Evolutionary conservation across 2,113 vertebrate genomes (phyloP).

Genomic region (Onychostruthus taczanowskii): DNA sequence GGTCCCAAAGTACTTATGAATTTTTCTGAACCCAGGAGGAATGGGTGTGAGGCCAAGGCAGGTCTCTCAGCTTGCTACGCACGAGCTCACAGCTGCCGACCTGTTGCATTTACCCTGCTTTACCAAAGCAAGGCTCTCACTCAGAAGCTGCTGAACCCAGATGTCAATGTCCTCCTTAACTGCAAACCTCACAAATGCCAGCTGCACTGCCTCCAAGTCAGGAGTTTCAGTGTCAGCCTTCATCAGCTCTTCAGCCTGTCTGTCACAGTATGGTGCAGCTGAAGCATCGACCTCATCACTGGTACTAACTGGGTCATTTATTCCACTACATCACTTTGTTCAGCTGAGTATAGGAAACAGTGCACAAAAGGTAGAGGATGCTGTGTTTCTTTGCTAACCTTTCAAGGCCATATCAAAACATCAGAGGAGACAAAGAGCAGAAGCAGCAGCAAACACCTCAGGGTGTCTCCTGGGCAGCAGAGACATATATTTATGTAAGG

Average conservation of each 20-base stretch:
- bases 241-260: neutral
- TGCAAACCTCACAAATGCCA: neutral
- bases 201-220: neutral
- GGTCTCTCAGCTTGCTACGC: neutral
- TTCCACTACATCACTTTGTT: conserved; percentile 13
- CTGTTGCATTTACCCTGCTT: neutral
- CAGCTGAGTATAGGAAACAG: neutral
- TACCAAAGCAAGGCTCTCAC: neutral
- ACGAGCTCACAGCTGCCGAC: neutral
- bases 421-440: neutral
- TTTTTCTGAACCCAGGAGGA: neutral
- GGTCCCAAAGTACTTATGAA: neutral
- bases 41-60: neutral
- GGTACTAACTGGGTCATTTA: conserved; percentile 10
- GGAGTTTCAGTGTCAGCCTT: neutral
- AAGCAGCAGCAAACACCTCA: neutral
- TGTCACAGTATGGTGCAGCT: neutral
- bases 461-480: neutral
- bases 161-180: neutral
- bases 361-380: neutral
- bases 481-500: neutral
- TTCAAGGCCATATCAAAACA: neutral
- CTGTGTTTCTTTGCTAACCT: neutral
- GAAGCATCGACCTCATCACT: neutral
- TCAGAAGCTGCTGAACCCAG: neutral